phyloP scores from a whole-genome alignment of 2,888 invertebrate genomes.

The Ophion slaviceki region DNA sequence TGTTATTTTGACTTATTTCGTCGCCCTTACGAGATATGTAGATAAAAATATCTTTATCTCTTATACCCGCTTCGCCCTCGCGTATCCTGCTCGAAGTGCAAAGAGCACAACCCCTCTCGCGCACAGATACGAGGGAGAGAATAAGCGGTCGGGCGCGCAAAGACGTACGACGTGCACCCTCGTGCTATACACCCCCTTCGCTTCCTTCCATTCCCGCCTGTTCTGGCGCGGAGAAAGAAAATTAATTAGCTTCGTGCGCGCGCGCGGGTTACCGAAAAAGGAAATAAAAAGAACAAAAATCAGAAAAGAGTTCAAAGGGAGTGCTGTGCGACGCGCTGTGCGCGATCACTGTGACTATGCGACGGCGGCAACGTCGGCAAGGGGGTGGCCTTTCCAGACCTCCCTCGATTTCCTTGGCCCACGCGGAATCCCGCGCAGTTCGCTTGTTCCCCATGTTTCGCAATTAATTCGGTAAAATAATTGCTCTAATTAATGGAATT shows the following conservation, averaged over 20 bases:
- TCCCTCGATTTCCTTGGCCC: conserved; percentile 59
- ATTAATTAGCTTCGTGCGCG: conserved; percentile 76
- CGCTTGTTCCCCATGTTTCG: not conserved
- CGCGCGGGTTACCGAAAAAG: conserved; percentile 71
- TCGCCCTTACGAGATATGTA: not conserved
- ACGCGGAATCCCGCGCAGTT: not conserved
- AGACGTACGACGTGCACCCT: conserved; percentile 28
- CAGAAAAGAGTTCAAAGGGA: conserved; percentile 79
- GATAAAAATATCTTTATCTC: not conserved
- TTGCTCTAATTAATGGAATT: not conserved
- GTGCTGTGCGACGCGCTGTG: conserved; percentile 70
- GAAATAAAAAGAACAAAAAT: conserved; percentile 58
- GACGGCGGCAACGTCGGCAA: conserved; percentile 57
- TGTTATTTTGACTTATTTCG: not conserved
- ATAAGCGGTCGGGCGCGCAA: conserved; percentile 63
- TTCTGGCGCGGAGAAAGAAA: conserved; percentile 67
- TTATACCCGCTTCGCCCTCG: conserved; percentile 6
- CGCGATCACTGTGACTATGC: conserved; percentile 60
- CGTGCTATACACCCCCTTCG: not conserved
- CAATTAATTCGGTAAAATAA: not conserved
- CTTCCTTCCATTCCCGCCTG: conserved; percentile 7
- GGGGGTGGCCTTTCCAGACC: conserved; percentile 47
- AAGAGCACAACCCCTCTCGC: conserved; percentile 39
- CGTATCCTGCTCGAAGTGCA: conserved; percentile 29
- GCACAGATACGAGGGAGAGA: conserved; percentile 42